Conservation (phyloP, 2,797 vertebrate species). For the Lerista edwardsae region DNA sequence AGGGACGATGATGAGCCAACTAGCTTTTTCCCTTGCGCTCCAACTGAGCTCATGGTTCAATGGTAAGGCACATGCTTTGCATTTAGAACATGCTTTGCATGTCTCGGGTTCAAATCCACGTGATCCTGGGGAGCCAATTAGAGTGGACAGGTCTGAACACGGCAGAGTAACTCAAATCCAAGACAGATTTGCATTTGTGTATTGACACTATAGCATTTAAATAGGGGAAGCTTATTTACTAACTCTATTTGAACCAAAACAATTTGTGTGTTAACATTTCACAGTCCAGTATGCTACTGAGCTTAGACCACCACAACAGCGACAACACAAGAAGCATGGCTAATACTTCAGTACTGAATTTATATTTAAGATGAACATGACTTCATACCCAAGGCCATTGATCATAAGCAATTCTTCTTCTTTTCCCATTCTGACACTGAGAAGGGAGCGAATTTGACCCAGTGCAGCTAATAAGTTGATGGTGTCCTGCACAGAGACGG, state of each 20-base stretch:
- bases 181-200: neutral
- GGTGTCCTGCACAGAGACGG: slow-evolving; percentile 90
- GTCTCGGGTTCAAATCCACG: too few relatives aligned
- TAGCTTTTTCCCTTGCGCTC: neutral
- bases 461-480: slow-evolving; percentile 91
- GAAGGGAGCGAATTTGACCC: slow-evolving; percentile 94
- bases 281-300: neutral
- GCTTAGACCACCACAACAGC: slow-evolving; percentile 1
- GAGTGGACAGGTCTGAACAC: neutral
- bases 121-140: neutral
- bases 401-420: slow-evolving; percentile 98
- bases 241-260: neutral
- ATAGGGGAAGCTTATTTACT: neutral
- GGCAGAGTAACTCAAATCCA: neutral
- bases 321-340: neutral
- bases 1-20: neutral
- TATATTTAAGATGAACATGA: neutral
- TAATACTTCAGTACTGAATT: neutral
- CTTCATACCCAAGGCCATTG: slow-evolving; percentile 90
- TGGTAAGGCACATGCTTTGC: neutral
- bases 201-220: neutral
- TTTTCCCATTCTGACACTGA: slow-evolving; percentile 96
- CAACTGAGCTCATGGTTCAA: neutral
- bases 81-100: neutral
- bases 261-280: neutral